A percentile compares a stretch with the other conserved stretches of the same genome.
Evolutionary conservation across 2,113 vertebrate genomes (phyloP).

Genomic region (Mesembrinibis cayennensis): DNA sequence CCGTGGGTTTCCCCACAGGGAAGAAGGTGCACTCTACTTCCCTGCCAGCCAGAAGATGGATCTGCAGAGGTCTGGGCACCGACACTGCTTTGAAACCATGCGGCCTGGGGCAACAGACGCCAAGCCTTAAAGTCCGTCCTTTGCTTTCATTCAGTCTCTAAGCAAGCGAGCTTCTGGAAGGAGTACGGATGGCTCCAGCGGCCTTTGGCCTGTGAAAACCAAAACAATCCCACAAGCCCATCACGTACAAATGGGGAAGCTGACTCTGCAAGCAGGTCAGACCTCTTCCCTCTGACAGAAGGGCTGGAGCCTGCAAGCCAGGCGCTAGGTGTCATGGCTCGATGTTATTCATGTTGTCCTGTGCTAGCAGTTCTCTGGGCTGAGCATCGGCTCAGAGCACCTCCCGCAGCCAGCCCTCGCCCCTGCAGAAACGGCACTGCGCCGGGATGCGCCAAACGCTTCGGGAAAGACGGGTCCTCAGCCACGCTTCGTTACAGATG

Average conservation of each 20-base stretch:
- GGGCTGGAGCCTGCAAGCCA: neutral
- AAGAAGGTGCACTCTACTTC: neutral
- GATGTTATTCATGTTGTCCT: neutral
- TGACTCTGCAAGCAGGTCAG: neutral
- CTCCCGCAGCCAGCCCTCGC: neutral
- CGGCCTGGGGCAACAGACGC: neutral
- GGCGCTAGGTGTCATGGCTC: neutral
- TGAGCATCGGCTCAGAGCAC: neutral
- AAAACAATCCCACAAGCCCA: neutral
- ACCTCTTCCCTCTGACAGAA: neutral
- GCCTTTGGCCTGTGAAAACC: neutral
- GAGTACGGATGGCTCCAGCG: neutral
- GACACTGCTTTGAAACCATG: neutral
- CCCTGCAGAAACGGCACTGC: neutral
- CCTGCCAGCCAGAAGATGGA: neutral
- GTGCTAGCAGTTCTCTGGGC: neutral
- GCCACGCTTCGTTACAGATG: rapidly evolving
- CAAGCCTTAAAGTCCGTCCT: neutral
- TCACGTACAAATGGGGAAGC: neutral
- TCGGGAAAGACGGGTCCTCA: neutral
- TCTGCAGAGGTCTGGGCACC: neutral
- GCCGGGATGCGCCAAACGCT: rapidly evolving
- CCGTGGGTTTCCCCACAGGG: neutral
- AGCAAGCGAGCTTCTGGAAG: neutral
- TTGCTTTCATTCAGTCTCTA: neutral